phyloP scores from a whole-genome alignment of 2,797 vertebrate genomes.

The Toxotes lorentzi region DNA sequence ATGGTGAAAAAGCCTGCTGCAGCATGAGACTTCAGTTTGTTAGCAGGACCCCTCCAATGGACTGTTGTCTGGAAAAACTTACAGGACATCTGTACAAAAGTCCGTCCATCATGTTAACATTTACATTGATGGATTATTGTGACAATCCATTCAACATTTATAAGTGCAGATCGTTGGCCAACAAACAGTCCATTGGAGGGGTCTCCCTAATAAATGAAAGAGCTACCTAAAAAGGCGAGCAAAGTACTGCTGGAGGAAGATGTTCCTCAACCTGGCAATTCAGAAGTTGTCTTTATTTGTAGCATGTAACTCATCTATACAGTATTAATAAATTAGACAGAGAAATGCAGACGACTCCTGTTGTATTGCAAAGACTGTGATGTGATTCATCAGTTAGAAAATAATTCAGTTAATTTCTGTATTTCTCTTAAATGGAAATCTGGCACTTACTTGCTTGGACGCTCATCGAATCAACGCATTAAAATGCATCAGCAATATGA shows the following conservation, averaged over 20 bases:
- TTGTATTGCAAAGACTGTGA: neutral
- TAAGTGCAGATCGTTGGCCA: too few species aligned
- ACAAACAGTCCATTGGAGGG: neutral
- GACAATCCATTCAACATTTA: too few species aligned
- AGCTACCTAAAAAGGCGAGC: neutral
- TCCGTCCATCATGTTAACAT: too few species aligned
- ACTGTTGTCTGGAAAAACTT: neutral
- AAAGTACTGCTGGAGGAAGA: neutral
- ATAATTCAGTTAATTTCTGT: neutral
- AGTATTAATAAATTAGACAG: neutral
- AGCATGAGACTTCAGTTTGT: neutral
- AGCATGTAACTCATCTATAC: neutral
- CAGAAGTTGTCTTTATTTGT: neutral
- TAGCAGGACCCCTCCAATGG: neutral
- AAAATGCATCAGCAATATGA: slow-evolving; percentile 2
- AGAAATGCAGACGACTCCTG: neutral
- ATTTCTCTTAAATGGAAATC: neutral
- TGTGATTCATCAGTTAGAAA: neutral
- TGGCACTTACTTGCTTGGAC: neutral
- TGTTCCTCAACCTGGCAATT: neutral
- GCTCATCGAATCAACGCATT: slow-evolving; percentile 1
- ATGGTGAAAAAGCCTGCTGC: neutral
- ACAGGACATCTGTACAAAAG: neutral
- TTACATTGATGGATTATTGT: too few species aligned
- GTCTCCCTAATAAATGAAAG: neutral